phyloP scores from a whole-genome alignment of 1,140 invertebrate species.

The Mamestra configurata region DNA sequence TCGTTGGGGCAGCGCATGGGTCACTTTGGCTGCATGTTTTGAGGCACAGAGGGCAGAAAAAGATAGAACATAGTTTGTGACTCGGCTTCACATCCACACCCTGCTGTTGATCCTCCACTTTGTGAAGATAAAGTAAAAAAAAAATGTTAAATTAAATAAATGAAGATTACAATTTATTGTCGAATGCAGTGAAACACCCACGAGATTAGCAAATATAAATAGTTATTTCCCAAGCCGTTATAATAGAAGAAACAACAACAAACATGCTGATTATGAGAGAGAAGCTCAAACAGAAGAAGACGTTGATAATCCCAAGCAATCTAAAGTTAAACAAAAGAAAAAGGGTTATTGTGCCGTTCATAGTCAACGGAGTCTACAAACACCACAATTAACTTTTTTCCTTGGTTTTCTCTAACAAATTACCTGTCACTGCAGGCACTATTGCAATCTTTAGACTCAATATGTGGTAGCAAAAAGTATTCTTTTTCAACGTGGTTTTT shows the following conservation, averaged over 20 bases:
- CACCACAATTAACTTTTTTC: constrained; percentile 27
- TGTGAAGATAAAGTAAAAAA: too few relatives aligned
- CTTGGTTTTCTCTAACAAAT: constrained; percentile 39
- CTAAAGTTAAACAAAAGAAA: constrained; percentile 32
- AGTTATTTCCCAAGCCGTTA: too few relatives aligned
- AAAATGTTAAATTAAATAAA: too few relatives aligned
- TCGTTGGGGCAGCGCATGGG: too few relatives aligned
- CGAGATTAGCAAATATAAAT: too few relatives aligned
- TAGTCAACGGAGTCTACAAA: constrained; percentile 11
- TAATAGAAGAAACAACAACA: neutral
- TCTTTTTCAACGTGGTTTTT: constrained; percentile 31
- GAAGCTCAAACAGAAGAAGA: neutral
- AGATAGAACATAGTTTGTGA: too few relatives aligned
- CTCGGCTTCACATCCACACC: too few relatives aligned
- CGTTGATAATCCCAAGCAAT: constrained; percentile 34
- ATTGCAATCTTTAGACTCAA: constrained; percentile 37
- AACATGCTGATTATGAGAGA: neutral
- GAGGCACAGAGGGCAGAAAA: too few relatives aligned
- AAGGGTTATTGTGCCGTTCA: constrained; percentile 23
- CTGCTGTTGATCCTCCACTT: too few relatives aligned
- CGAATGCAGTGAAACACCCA: too few relatives aligned
- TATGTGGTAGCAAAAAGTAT: constrained; percentile 26
- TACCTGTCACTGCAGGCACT: constrained; percentile 29
- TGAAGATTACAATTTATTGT: too few relatives aligned
- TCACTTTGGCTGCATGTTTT: too few relatives aligned